Conservation (phyloP, 2,113 vertebrate genomes). For the Osmerus mordax region DNA sequence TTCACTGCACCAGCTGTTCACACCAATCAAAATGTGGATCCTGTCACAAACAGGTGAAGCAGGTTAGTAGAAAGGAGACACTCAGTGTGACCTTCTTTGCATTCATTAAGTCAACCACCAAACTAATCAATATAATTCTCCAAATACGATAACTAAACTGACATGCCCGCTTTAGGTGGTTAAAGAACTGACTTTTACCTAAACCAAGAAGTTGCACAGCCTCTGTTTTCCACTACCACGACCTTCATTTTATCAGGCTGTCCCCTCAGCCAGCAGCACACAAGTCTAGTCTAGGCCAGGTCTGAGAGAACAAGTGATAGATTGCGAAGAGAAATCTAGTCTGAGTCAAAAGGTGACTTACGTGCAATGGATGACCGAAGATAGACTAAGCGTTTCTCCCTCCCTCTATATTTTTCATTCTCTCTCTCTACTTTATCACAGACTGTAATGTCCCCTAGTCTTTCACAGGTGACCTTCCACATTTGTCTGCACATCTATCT, state of each 20-base stretch:
- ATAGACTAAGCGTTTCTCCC: constrained; percentile 5
- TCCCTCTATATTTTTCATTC: neutral
- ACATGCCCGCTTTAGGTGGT: neutral
- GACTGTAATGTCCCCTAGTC: neutral
- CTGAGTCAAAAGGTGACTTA: constrained; percentile 36
- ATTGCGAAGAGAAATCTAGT: constrained; percentile 43
- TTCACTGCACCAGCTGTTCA: constrained; percentile 53
- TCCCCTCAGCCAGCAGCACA: constrained; percentile 46
- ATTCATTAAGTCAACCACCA: constrained; percentile 24
- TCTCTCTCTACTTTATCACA: neutral
- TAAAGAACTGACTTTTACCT: too few relatives aligned
- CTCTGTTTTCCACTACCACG: constrained; percentile 35
- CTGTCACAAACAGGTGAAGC: constrained; percentile 32
- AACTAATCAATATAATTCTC: neutral
- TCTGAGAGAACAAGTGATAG: constrained; percentile 53
- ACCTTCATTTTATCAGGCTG: constrained; percentile 54
- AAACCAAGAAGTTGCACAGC: neutral
- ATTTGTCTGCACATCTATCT: constrained; percentile 33
- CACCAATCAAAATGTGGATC: constrained; percentile 26
- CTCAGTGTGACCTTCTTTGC: constrained; percentile 26
- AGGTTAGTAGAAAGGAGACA: constrained; percentile 28
- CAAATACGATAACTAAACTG: constrained; percentile 22
- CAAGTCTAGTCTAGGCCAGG: constrained; percentile 39
- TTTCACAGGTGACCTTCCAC: neutral
- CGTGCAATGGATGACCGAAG: constrained; percentile 33